Percentiles rank a stretch among this genome's conserved stretches.
phyloP scores from a whole-genome alignment of 2,797 vertebrate species.

The Buceros bicornis region DNA sequence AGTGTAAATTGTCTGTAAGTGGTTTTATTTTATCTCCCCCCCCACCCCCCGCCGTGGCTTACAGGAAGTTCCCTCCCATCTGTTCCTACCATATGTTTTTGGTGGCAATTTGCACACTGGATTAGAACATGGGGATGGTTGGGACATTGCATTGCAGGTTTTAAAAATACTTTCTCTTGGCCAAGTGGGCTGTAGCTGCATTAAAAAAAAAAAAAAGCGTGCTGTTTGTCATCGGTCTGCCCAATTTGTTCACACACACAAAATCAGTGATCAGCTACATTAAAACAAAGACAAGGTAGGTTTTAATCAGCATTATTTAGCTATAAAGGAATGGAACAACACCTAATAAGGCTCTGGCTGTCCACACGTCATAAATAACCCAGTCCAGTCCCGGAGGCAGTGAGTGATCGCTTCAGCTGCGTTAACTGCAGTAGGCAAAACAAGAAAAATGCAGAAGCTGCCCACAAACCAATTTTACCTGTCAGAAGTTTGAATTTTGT shows the following conservation, averaged over 20 bases:
- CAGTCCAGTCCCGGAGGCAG: neutral
- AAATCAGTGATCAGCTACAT: neutral
- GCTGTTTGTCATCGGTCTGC: neutral
- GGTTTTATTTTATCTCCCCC: neutral
- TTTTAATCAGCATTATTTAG: neutral
- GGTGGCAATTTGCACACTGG: neutral
- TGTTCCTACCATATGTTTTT: slow-evolving; percentile 31
- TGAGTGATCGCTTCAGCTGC: neutral
- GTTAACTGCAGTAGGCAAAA: neutral
- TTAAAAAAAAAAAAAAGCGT: neutral
- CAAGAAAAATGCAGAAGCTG: neutral
- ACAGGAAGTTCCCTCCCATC: slow-evolving; percentile 45
- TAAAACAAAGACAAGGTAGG: neutral
- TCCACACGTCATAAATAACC: neutral
- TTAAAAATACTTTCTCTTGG: neutral
- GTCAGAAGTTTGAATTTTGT: neutral
- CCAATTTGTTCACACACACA: neutral
- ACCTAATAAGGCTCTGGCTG: neutral
- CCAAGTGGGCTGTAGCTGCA: neutral
- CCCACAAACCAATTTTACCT: neutral
- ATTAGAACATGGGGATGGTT: neutral
- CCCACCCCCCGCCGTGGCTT: neutral
- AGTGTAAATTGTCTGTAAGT: neutral
- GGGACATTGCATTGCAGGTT: neutral
- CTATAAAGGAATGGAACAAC: neutral